These are phyloP conservation scores for Leptinotarsa lineolata DNA, from an alignment of 1,140 invertebrate genomes.

Conservation along the genomic window DNA sequence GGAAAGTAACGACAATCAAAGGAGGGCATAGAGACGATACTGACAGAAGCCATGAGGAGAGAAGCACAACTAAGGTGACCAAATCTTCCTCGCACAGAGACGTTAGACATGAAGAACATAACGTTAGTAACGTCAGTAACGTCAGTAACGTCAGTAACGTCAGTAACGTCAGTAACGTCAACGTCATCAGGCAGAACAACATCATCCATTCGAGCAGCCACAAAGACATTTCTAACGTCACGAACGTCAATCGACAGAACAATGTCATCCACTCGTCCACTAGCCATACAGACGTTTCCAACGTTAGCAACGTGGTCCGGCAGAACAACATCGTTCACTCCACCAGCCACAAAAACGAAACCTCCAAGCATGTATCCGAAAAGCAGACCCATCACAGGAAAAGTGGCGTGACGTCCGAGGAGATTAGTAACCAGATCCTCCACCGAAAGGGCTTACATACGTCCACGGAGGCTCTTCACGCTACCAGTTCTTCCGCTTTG, in stretches of 20 bases:
- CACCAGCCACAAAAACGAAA: slow-evolving; percentile 13
- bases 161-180: slow-evolving; percentile 3
- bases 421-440: slow-evolving; percentile 75
- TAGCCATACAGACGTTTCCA: slow-evolving; percentile 14
- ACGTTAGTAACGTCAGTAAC: background rate
- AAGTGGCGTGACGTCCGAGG: slow-evolving; percentile 72
- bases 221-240: background rate
- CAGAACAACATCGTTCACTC: slow-evolving; percentile 14
- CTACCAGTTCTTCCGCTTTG: slow-evolving; percentile 71
- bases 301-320: background rate
- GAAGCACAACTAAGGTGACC: slow-evolving; percentile 35
- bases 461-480: slow-evolving; percentile 59
- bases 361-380: slow-evolving; percentile 25
- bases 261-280: slow-evolving; percentile 38
- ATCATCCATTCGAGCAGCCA: slow-evolving; percentile 33
- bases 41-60: slow-evolving; percentile 4
- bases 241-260: slow-evolving; percentile 31
- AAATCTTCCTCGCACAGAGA: slow-evolving; percentile 50
- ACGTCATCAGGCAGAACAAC: slow-evolving; percentile 27
- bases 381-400: slow-evolving; percentile 62
- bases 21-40: slow-evolving; percentile 20
- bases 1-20: slow-evolving; percentile 57
- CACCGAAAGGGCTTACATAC: slow-evolving; percentile 70
- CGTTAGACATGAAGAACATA: slow-evolving; percentile 27
- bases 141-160: background rate